Percentiles rank a stretch among this genome's conserved stretches.
Conservation (phyloP, 2,888 invertebrate species). For the Branchellion lobata region DNA sequence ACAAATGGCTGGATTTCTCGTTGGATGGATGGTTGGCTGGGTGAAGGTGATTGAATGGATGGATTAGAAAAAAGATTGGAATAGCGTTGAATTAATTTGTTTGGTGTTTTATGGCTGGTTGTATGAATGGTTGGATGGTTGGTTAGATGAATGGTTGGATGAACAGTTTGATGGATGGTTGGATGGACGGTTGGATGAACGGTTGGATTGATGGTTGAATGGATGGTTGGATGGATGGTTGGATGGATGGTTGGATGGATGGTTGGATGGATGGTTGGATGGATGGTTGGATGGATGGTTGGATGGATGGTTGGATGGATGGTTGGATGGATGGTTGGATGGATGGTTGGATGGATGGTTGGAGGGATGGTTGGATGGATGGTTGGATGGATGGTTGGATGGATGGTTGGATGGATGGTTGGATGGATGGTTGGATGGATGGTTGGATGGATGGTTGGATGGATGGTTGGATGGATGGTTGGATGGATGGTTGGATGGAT, state of each 20-base stretch:
- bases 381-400: background rate
- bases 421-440: slow-evolving; percentile 4
- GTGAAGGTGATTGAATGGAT: too few species aligned
- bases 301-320: slow-evolving; percentile 17
- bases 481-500: slow-evolving; percentile 12
- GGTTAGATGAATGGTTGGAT: background rate
- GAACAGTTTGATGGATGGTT: background rate
- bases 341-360: slow-evolving; percentile 9
- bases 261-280: slow-evolving; percentile 6
- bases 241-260: slow-evolving; percentile 13
- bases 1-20: too few species aligned
- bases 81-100: too few species aligned
- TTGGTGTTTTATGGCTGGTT: background rate
- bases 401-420: slow-evolving; percentile 12
- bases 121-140: background rate
- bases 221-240: background rate
- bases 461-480: slow-evolving; percentile 13
- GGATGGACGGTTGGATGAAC: background rate
- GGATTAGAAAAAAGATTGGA: too few species aligned
- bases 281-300: slow-evolving; percentile 6
- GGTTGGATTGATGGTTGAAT: slow-evolving; percentile 2
- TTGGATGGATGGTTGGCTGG: background rate
- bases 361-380: slow-evolving; percentile 8
- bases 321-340: background rate
- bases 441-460: slow-evolving; percentile 13